Conservation (phyloP, 2,797 vertebrate species). For the Labeo calbasu region DNA sequence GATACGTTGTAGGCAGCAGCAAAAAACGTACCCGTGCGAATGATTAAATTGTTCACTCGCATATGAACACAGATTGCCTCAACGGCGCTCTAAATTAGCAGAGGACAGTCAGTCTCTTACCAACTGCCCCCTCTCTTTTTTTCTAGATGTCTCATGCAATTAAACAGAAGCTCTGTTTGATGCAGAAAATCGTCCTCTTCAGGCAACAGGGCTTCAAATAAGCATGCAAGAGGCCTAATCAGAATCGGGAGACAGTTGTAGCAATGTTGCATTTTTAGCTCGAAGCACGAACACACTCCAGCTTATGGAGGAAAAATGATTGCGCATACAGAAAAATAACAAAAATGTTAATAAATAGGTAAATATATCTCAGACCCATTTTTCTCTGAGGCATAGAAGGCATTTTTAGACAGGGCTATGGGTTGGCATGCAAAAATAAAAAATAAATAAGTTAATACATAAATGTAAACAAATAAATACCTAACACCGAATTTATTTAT, state of each 20-base stretch:
- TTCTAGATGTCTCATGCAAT: slow-evolving; percentile 11
- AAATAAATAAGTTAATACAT: background rate
- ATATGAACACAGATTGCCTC: slow-evolving; percentile 42
- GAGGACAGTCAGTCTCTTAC: background rate
- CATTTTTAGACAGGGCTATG: slow-evolving; percentile 30
- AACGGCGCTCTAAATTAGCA: slow-evolving; percentile 29
- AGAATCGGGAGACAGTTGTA: background rate
- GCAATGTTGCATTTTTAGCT: background rate
- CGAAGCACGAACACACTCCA: background rate
- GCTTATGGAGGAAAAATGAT: background rate
- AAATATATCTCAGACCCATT: background rate
- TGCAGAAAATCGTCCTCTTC: slow-evolving; percentile 21
- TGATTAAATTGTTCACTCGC: slow-evolving; percentile 47
- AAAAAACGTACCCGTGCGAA: slow-evolving; percentile 28
- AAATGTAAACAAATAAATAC: background rate
- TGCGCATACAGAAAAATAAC: slow-evolving; percentile 1
- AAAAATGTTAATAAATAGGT: background rate
- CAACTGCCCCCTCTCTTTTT: background rate
- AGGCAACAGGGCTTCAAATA: slow-evolving; percentile 7
- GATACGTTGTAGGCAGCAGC: background rate
- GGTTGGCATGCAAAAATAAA: background rate
- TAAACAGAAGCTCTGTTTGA: slow-evolving; percentile 33
- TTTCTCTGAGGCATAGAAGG: slow-evolving; percentile 18
- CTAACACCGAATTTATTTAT: background rate
- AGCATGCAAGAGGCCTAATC: background rate